Evolutionary conservation across 1,140 invertebrate genomes (phyloP).

Genomic region (Muscidifurax raptorellus): DNA sequence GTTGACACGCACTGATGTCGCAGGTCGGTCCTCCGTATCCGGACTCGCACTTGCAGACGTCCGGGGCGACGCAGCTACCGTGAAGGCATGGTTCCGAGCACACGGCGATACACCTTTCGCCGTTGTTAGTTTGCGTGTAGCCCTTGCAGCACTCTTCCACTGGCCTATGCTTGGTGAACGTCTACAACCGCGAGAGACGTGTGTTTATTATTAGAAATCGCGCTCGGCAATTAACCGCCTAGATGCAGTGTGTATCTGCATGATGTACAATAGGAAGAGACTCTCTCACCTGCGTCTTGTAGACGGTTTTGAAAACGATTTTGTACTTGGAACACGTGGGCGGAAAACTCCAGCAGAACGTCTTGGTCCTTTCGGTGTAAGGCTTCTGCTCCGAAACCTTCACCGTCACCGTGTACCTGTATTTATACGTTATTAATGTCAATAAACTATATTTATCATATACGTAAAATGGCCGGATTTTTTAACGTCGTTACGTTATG

Average conservation of each 20-base stretch:
- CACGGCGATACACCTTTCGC: constrained; percentile 84
- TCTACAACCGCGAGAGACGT: constrained; percentile 71
- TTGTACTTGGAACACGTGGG: constrained; percentile 91
- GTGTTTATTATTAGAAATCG: background rate
- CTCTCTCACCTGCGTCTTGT: constrained; percentile 82
- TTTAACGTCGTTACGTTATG: no score
- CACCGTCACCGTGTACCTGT: constrained; percentile 84
- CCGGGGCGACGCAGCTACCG: constrained; percentile 89
- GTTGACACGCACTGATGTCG: constrained; percentile 87
- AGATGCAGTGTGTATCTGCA: no score
- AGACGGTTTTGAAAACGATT: constrained; percentile 83
- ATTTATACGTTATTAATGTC: constrained; percentile 52
- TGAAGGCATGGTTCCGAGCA: constrained; percentile 88
- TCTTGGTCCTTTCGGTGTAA: constrained; percentile 86
- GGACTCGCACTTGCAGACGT: constrained; percentile 89
- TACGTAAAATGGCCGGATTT: no score
- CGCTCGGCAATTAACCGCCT: no score
- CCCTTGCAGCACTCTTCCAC: constrained; percentile 91
- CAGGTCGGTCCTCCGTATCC: constrained; percentile 93
- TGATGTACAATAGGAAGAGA: no score
- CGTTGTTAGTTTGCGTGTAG: constrained; percentile 80
- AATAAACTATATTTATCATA: no score
- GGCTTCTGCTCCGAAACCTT: constrained; percentile 86
- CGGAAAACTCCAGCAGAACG: constrained; percentile 89
- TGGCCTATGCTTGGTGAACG: constrained; percentile 82